These are phyloP conservation scores for Synergus gifuensis DNA, from an alignment of 2,888 invertebrate genomes.

Conservation along the genomic window DNA sequence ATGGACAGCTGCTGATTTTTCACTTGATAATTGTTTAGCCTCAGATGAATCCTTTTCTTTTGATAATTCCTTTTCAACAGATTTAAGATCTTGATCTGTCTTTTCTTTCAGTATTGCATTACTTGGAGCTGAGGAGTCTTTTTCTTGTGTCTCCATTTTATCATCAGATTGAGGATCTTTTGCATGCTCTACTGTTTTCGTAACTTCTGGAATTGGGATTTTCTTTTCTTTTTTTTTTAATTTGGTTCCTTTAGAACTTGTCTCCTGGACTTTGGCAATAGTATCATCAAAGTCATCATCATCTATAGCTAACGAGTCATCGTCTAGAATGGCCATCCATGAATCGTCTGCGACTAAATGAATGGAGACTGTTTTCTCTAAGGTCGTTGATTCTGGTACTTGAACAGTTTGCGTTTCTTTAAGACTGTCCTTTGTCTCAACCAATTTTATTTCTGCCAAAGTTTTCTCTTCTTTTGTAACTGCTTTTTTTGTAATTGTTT, in stretches of 20 bases:
- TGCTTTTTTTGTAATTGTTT: constrained; percentile 27
- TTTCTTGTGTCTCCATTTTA: not conserved
- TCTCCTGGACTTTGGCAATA: no score
- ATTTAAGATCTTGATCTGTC: not conserved
- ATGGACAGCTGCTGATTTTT: constrained; percentile 36
- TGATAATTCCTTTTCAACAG: not conserved
- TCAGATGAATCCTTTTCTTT: not conserved
- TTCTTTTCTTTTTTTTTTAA: not conserved
- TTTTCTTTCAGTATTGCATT: not conserved
- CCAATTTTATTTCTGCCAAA: not conserved
- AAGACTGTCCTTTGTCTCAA: not conserved
- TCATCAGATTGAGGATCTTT: not conserved
- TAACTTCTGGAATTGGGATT: not conserved
- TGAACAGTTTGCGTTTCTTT: not conserved
- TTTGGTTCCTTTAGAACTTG: not conserved
- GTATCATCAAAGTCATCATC: constrained; percentile 55
- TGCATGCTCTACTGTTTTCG: not conserved
- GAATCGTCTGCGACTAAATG: constrained; percentile 53
- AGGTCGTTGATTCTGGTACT: not conserved
- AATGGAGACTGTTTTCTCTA: not conserved
- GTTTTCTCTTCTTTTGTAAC: not conserved
- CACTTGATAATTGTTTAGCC: not conserved
- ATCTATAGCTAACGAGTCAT: constrained; percentile 62
- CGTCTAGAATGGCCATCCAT: constrained; percentile 68
- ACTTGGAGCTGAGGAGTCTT: not conserved